Percentiles rank a stretch among this genome's conserved stretches.
These are phyloP conservation scores for Xiphydria camelus DNA, from an alignment of 2,888 invertebrate species.

Conservation along the genomic window DNA sequence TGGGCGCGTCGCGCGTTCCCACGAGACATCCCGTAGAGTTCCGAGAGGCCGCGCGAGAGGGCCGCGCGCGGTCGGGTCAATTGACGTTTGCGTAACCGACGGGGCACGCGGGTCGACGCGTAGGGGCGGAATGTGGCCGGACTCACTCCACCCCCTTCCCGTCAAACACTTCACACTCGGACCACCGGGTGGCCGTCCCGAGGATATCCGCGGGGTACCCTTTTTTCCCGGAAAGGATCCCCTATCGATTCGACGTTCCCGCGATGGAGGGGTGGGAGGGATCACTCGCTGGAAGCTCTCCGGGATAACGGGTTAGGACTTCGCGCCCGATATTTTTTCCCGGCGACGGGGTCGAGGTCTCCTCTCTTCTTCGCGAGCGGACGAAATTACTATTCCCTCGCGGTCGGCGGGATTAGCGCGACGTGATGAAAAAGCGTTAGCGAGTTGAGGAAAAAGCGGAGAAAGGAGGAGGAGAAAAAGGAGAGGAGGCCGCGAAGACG, in stretches of 20 bases:
- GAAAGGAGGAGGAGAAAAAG: conserved; percentile 13
- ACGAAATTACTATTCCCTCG: too few relatives aligned
- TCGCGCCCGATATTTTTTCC: too few relatives aligned
- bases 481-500: too few relatives aligned
- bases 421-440: not conserved
- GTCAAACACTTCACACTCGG: conserved; percentile 40
- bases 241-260: too few relatives aligned
- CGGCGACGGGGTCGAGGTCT: too few relatives aligned
- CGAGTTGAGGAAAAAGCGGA: conserved; percentile 1
- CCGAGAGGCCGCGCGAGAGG: conserved; percentile 29
- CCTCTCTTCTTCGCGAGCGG: too few relatives aligned
- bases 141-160: conserved; percentile 36
- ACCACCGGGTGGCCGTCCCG: conserved; percentile 10
- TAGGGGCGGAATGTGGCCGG: conserved; percentile 29
- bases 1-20: too few relatives aligned
- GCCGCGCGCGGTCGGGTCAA: conserved; percentile 33
- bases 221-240: not conserved
- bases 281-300: too few relatives aligned
- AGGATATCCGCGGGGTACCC: conserved; percentile 1
- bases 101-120: conserved; percentile 15
- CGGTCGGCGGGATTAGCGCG: too few relatives aligned
- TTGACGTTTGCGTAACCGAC: conserved; percentile 27
- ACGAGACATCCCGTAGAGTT: conserved; percentile 26
- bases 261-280: too few relatives aligned
- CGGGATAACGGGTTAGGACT: too few relatives aligned